Evolutionary conservation across 2,797 vertebrate species (phyloP).

Genomic region (Sitta carolinensis): DNA sequence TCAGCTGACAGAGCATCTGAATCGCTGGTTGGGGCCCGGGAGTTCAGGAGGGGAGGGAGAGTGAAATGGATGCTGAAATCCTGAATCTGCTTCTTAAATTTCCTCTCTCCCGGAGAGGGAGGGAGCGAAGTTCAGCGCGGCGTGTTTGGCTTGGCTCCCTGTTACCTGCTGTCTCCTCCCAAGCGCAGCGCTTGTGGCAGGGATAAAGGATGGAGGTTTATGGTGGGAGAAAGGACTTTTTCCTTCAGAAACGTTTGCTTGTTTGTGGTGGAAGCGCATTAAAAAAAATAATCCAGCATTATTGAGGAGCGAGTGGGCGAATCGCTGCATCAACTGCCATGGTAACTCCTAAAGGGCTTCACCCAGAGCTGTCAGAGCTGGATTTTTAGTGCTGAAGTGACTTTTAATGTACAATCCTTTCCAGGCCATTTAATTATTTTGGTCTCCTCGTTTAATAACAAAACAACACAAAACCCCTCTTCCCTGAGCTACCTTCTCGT

Average conservation of each 20-base stretch:
- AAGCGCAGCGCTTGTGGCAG: neutral
- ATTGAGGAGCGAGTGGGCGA: constrained; percentile 54
- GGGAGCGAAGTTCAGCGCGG: neutral
- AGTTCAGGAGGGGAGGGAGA: constrained; percentile 15
- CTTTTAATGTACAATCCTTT: constrained; percentile 41
- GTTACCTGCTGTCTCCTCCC: constrained; percentile 35
- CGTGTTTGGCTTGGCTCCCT: constrained; percentile 31
- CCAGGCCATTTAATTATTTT: constrained; percentile 53
- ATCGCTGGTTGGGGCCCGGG: neutral
- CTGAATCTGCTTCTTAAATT: constrained; percentile 47
- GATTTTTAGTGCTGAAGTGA: constrained; percentile 25
- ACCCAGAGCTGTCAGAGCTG: constrained; percentile 39
- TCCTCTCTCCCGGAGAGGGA: constrained; percentile 2
- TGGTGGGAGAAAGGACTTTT: constrained; percentile 14
- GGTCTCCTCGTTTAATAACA: neutral
- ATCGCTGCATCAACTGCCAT: constrained; percentile 59
- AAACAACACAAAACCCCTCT: neutral
- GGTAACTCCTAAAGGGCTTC: constrained; percentile 63
- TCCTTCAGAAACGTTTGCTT: constrained; percentile 17
- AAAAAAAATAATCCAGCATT: constrained; percentile 22
- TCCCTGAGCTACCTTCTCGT: neutral
- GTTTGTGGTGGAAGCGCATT: constrained; percentile 42
- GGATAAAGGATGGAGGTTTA: neutral
- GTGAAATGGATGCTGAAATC: constrained; percentile 30
- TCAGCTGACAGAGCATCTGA: constrained; percentile 21